A percentile compares a stretch with the other conserved stretches of the same genome.
These are phyloP conservation scores for Choloepus didactylus DNA, from an alignment of 2,797 vertebrate genomes.

Conservation along the genomic window DNA sequence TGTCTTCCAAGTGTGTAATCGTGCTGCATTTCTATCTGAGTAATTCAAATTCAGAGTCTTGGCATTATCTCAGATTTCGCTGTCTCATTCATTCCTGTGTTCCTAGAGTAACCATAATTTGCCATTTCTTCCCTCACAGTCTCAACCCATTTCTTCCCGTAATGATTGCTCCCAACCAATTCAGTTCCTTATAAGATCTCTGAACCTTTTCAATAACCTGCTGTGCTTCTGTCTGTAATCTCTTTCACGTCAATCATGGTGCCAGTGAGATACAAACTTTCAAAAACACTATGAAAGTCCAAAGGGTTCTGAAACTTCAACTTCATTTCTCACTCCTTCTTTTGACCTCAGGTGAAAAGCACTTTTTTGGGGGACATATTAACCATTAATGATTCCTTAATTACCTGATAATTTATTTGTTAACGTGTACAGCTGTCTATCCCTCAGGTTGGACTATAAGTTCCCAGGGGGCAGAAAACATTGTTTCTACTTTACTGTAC, in stretches of 20 bases:
- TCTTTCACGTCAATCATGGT: conserved; percentile 53
- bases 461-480: background rate
- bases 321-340: background rate
- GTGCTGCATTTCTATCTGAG: background rate
- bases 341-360: background rate
- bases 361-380: conserved; percentile 21
- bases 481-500: background rate
- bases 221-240: conserved; percentile 34
- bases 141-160: conserved; percentile 30
- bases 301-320: conserved; percentile 49
- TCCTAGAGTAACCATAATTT: background rate
- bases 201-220: conserved; percentile 31
- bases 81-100: rapidly evolving
- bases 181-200: conserved; percentile 21
- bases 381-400: background rate
- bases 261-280: conserved; percentile 58
- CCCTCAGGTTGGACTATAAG: background rate
- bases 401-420: background rate
- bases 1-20: background rate
- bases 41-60: background rate
- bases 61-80: background rate
- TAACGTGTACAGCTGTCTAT: background rate
- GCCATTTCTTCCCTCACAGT: background rate
- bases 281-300: conserved; percentile 42
- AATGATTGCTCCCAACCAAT: conserved; percentile 2